Base-by-base conservation (phyloP, 2,113 vertebrate genomes). In the Centropus bengalensis region DNA sequence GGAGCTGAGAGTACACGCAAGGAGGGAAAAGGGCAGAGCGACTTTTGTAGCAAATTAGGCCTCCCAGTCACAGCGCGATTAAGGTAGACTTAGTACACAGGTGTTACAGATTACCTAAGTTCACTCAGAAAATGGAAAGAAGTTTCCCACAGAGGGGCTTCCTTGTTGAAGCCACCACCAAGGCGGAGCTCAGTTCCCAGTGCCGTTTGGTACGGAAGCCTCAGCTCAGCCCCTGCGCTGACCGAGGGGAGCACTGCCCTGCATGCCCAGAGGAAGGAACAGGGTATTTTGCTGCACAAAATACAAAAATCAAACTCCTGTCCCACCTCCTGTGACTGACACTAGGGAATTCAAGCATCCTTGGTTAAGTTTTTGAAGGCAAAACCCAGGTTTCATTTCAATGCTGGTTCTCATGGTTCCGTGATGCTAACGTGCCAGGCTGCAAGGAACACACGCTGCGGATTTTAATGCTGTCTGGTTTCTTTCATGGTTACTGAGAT, bases 401-500 rank as follows among this genome's bases (percentile, higher is more conserved):
- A n/a, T 24, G 70, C 3, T 3, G 28, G 26, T 86, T 59, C 67
- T 92, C 14, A 5, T 51, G 3, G 1, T 69, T 88, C 54, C 19
- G 1, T 63, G 91, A 82, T 5, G 2, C 70, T 83, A 75, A 68
- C 42, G 82, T 78, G 82, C 89, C 93, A 91, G 81, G 64, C 89
- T 80, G 79, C 70, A 32, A 74, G 45, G 74, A 78, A 92, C 79
- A 96, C 10, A 74, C 56, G 30, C 54, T 54, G 44, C 76, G 75
- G 86, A 81, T 45, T 36, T 36, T 36, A 36, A 36, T 36, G 36
- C 36, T 36, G 36, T 36, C 36, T 36, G 36, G 36, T 36, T 36
- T 36, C 67, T 83, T 84, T 71, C 38, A 36, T 59, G 93, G 54
- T 30, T 86, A 94, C 82, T 92, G 78, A 94, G 90, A 94, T 96